Evolutionary conservation across 2,888 invertebrate species (phyloP).

Genomic region (Dendrolimus pini): DNA sequence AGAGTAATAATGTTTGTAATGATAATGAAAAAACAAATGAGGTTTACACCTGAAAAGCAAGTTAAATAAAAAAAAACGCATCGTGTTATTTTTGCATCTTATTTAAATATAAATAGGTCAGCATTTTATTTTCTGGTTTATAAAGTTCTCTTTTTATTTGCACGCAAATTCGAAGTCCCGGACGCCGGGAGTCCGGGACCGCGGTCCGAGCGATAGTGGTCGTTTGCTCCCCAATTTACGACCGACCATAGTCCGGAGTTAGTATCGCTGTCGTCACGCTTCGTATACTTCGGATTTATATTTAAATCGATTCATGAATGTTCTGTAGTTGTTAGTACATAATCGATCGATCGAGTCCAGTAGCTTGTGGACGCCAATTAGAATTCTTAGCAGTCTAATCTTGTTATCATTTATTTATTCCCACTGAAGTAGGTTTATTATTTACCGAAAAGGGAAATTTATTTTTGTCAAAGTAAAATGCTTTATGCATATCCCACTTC

Average conservation of each 20-base stretch:
- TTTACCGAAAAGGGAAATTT: no score
- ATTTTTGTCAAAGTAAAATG: no score
- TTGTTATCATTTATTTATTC: no score
- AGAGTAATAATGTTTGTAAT: no score
- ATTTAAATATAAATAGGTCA: conserved; percentile 29
- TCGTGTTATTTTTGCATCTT: conserved; percentile 19
- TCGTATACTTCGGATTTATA: conserved; percentile 63
- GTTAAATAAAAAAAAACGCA: no score
- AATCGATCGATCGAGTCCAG: background rate
- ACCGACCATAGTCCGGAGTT: conserved; percentile 50
- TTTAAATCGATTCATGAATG: conserved; percentile 34
- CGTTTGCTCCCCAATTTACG: conserved; percentile 62
- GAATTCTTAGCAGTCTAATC: no score
- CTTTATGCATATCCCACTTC: no score
- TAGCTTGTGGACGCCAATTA: no score
- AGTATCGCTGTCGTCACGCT: conserved; percentile 63
- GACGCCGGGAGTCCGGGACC: conserved; percentile 36
- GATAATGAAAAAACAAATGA: no score
- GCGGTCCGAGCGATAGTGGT: conserved; percentile 26
- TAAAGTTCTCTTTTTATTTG: conserved; percentile 61
- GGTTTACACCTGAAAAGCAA: no score
- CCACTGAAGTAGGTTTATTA: no score
- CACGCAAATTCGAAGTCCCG: conserved; percentile 58
- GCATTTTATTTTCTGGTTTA: conserved; percentile 52
- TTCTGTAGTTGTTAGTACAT: background rate